phyloP scores from a whole-genome alignment of 2,113 vertebrate species.

The Chitala chitala region DNA sequence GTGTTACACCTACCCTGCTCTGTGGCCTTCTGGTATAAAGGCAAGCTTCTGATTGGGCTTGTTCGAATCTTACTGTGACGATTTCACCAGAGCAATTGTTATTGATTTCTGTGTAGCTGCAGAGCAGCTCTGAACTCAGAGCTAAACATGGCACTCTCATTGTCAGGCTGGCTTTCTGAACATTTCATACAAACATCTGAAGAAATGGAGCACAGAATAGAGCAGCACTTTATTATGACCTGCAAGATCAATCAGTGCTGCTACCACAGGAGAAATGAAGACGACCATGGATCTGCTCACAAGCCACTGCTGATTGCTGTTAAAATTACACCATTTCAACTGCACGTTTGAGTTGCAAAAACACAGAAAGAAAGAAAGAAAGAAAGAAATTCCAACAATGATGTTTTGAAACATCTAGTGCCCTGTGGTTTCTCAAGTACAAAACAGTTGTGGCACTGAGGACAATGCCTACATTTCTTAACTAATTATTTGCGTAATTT shows the following conservation, averaged over 20 bases:
- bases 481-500: too few relatives aligned
- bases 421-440: too few relatives aligned
- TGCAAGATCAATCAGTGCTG: background rate
- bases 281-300: too few relatives aligned
- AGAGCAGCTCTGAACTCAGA: background rate
- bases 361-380: too few relatives aligned
- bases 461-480: too few relatives aligned
- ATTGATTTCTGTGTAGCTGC: conserved; percentile 33
- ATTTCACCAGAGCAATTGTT: conserved; percentile 30
- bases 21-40: conserved; percentile 28
- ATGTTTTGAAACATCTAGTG: too few relatives aligned
- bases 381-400: too few relatives aligned
- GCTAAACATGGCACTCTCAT: background rate
- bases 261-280: background rate
- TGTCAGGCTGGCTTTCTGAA: background rate
- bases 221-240: background rate
- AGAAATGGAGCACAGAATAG: background rate
- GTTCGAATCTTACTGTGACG: conserved; percentile 9
- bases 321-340: too few relatives aligned
- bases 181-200: background rate
- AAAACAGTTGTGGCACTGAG: too few relatives aligned
- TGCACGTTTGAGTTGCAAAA: too few relatives aligned
- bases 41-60: conserved; percentile 29
- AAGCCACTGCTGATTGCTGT: too few relatives aligned
- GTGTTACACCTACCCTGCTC: conserved; percentile 30